Evolutionary conservation across 2,797 vertebrate genomes (phyloP).

Genomic region (Hoplostethus atlanticus): DNA sequence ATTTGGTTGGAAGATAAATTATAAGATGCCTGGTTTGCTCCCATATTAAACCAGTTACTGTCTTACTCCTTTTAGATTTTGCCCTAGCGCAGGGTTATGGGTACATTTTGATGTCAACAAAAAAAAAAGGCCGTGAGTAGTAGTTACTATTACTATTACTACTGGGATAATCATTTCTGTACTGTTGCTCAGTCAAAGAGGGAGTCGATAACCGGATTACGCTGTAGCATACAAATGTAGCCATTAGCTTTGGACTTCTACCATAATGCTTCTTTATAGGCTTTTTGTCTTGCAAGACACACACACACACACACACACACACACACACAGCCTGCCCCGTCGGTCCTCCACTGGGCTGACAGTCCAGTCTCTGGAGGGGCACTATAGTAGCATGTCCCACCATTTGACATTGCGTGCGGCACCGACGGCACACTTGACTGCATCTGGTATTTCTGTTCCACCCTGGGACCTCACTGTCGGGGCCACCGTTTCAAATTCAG

Average conservation of each 20-base stretch:
- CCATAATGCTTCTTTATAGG: background rate
- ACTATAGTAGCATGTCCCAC: conserved; percentile 17
- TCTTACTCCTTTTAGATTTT: too few relatives aligned
- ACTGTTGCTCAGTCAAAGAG: too few relatives aligned
- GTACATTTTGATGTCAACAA: too few relatives aligned
- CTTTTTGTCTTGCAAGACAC: background rate
- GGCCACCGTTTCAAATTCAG: conserved; percentile 27
- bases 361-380: conserved; percentile 37
- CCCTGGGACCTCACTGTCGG: conserved; percentile 17
- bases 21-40: too few relatives aligned
- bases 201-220: too few relatives aligned
- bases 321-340: conserved; percentile 38
- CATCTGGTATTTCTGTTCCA: conserved; percentile 43
- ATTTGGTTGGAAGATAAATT: background rate
- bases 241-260: too few relatives aligned
- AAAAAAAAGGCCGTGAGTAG: too few relatives aligned
- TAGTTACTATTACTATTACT: too few relatives aligned
- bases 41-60: too few relatives aligned
- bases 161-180: too few relatives aligned
- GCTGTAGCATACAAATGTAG: too few relatives aligned
- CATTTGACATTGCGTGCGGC: conserved; percentile 63
- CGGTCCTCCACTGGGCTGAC: conserved; percentile 16
- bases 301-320: conserved; percentile 1
- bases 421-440: conserved; percentile 55
- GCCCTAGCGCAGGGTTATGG: too few relatives aligned